Percentiles rank a stretch among this genome's conserved stretches.
These are phyloP conservation scores for Acyrthosiphon pisum DNA, from an alignment of 1,140 invertebrate species.

Conservation along the genomic window DNA sequence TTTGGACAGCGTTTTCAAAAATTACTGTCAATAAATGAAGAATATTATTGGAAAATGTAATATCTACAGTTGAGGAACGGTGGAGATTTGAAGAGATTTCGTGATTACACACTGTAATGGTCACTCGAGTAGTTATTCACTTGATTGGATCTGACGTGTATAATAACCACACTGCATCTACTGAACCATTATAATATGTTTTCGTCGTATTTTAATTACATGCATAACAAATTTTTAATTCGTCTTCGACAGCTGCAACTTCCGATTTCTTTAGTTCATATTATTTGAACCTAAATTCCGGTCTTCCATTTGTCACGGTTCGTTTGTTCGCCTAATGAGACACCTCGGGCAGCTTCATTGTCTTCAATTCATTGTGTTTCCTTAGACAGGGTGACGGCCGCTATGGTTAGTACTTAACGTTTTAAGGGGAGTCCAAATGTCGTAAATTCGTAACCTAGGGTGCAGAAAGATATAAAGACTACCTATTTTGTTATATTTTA, in stretches of 20 bases:
- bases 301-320: constrained; percentile 46
- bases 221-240: constrained; percentile 53
- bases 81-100: neutral
- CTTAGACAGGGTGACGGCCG: neutral
- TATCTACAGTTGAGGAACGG: neutral
- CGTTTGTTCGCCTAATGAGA: constrained; percentile 41
- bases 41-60: constrained; percentile 14
- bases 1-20: neutral
- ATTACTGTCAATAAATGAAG: neutral
- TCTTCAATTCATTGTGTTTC: constrained; percentile 4
- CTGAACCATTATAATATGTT: constrained; percentile 13
- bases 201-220: constrained; percentile 21
- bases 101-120: neutral
- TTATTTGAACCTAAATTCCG: constrained; percentile 47
- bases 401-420: too few relatives aligned
- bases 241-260: constrained; percentile 38
- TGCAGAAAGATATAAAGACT: neutral
- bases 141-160: constrained; percentile 12
- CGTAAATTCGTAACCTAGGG: neutral
- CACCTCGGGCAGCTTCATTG: constrained; percentile 26
- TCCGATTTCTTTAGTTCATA: constrained; percentile 54
- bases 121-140: constrained; percentile 17
- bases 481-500: neutral
- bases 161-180: neutral
- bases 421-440: constrained; percentile 24